A percentile compares a stretch with the other conserved stretches of the same genome.
These are phyloP conservation scores for Macrobrachium rosenbergii DNA, from an alignment of 1,140 invertebrate species.

Conservation along the genomic window DNA sequence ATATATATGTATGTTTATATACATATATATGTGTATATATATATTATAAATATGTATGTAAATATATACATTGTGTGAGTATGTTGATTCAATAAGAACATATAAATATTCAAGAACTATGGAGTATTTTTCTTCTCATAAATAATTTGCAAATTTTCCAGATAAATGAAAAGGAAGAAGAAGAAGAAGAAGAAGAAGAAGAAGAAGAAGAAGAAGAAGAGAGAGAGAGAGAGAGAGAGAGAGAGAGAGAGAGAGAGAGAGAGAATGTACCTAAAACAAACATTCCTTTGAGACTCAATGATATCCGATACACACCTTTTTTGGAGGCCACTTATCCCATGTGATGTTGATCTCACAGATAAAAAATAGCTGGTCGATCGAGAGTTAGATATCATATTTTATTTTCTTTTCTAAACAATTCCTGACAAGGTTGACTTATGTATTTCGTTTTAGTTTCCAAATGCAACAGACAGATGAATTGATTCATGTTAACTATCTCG, in stretches of 20 bases:
- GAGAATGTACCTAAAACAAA: background rate
- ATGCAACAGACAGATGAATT: too few species aligned
- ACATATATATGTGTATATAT: conserved; percentile 12
- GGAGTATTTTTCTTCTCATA: background rate
- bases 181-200: background rate
- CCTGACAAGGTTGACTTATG: too few species aligned
- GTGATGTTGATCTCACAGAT: too few species aligned
- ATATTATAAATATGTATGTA: background rate
- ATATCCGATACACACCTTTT: too few species aligned
- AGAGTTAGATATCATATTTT: too few species aligned
- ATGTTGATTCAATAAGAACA: background rate
- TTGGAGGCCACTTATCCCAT: too few species aligned
- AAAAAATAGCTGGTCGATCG: too few species aligned
- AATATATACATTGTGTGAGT: background rate
- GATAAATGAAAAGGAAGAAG: background rate
- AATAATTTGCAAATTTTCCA: background rate
- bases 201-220: conserved; percentile 8
- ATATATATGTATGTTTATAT: conserved; percentile 37
- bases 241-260: conserved; percentile 7
- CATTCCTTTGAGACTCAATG: background rate
- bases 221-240: conserved; percentile 20
- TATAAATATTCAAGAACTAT: too few species aligned
- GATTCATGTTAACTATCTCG: too few species aligned
- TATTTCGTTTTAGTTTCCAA: too few species aligned
- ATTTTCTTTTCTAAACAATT: too few species aligned